Evolutionary conservation across 2,113 vertebrate genomes (phyloP), one percentile per base, ranked within the genome.

Genomic region (Odontophorus gujanensis): DNA sequence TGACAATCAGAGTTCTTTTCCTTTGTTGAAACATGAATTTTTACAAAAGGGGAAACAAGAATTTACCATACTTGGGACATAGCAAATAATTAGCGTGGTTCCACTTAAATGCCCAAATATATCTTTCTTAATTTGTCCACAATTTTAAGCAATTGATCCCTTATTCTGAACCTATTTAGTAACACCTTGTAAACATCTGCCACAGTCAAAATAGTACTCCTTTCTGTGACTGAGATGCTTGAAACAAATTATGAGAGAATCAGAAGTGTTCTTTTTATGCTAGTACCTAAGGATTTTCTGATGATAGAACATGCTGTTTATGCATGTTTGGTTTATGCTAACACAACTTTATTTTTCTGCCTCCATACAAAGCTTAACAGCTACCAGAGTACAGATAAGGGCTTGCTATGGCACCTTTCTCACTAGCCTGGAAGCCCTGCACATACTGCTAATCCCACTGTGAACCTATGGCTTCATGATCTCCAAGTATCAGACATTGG

Each of bases 1-100:
- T 96, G 95, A 95, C 95, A 66, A 40, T 45, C 19, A 42, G 81
- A 81, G 47, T 87, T 97, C 78, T 88, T 80, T 81, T 76, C 91
- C 68, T 96, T 71, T 82, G 72, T 94, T 66, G 40, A 95, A 47
- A 47, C 45, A 65, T 68, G 9, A 89, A 75, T n/a, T 65, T 93
- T 89, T 73, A 12, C 62, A 90, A 87, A 93, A 93, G 36, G 11
- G 66, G 86, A 88, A 96, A 84, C 24, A 72, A 48, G 68, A 59
- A 87, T 65, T 87, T 87, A 80, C 83, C 82, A 66, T 57, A 50
- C 11, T 91, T 73, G 69, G 48, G 63, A 66, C 48, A 65, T 36
- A 84, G 62, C 11, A 67, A 79, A 81, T 36, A 61, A 89, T 65
- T 45, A 89, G 22, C 3, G 2, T 15, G 84, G 47, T 61, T 38